Evolutionary conservation across 2,888 invertebrate species (phyloP).

Genomic region (Drosophila borborema): DNA sequence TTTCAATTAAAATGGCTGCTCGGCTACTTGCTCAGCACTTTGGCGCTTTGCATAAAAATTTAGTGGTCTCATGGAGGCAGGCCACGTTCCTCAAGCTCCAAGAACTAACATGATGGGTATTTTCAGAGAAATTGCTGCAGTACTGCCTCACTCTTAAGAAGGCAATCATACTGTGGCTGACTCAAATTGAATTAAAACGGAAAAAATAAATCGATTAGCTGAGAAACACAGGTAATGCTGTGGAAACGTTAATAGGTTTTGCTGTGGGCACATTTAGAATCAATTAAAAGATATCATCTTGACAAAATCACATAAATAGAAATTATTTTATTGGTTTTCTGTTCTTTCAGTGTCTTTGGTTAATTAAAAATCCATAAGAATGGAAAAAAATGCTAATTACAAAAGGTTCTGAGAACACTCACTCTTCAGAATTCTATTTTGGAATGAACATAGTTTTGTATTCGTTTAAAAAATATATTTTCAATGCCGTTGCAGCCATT

Average conservation of each 20-base stretch:
- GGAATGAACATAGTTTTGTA: no score
- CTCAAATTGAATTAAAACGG: slow-evolving; percentile 42
- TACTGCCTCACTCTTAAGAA: slow-evolving; percentile 12
- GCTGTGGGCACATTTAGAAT: slow-evolving; percentile 9
- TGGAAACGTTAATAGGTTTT: slow-evolving; percentile 6
- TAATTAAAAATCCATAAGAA: not conserved
- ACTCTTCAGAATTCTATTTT: no score
- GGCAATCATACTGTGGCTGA: slow-evolving; percentile 31
- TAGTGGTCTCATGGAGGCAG: slow-evolving; percentile 45
- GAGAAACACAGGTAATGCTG: slow-evolving; percentile 1
- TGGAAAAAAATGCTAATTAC: not conserved
- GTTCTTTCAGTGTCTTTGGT: not conserved
- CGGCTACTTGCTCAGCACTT: slow-evolving; percentile 72
- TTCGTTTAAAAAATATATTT: no score
- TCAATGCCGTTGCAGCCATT: not conserved
- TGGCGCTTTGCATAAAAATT: slow-evolving; percentile 72
- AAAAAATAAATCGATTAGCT: slow-evolving; percentile 3
- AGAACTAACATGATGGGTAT: slow-evolving; percentile 33
- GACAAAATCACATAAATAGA: not conserved
- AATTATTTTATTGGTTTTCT: not conserved
- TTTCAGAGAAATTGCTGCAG: slow-evolving; percentile 21
- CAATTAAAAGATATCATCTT: slow-evolving; percentile 8
- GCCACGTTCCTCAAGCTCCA: not conserved
- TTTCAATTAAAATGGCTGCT: slow-evolving; percentile 74
- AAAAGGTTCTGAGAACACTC: not conserved